A percentile compares a stretch with the other conserved stretches of the same genome.
These are phyloP conservation scores for Kryptopterus vitreolus DNA, from an alignment of 2,797 vertebrate species.

Conservation along the genomic window DNA sequence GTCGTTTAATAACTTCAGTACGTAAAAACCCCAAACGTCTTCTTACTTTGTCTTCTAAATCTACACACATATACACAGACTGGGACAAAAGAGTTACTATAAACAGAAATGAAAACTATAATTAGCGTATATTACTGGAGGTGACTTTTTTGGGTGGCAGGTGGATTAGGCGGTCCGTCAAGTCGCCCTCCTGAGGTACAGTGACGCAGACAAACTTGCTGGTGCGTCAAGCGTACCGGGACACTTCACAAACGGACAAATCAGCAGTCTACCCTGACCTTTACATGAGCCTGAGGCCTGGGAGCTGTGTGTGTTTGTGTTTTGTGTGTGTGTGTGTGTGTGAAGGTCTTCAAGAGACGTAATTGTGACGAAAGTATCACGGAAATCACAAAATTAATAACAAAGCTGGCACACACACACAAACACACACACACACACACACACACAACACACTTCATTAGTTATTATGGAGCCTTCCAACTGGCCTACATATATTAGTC, in stretches of 20 bases:
- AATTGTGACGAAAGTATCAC: slow-evolving; percentile 2
- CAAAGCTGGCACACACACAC: slow-evolving; percentile 9
- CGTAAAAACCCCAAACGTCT: neutral
- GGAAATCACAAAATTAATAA: neutral
- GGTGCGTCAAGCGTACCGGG: slow-evolving; percentile 40
- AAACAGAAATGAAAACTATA: neutral
- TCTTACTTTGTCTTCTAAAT: neutral
- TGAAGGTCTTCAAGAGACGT: slow-evolving; percentile 18
- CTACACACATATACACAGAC: neutral
- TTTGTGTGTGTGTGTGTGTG: neutral
- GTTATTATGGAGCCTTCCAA: neutral
- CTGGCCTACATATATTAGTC: neutral
- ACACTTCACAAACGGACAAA: slow-evolving; percentile 36
- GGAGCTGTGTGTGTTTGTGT: neutral
- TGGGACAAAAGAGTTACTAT: neutral
- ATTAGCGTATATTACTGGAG: neutral
- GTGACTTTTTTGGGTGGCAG: slow-evolving; percentile 23
- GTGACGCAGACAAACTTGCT: slow-evolving; percentile 32
- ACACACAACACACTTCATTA: slow-evolving; percentile 35
- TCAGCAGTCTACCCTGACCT: slow-evolving; percentile 47
- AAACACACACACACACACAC: slow-evolving; percentile 32
- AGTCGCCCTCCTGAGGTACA: slow-evolving; percentile 18
- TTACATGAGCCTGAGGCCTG: slow-evolving; percentile 24
- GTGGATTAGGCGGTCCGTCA: slow-evolving; percentile 28
- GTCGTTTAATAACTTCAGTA: neutral